Percentiles rank a stretch among this genome's conserved stretches.
phyloP scores from a whole-genome alignment of 2,797 vertebrate species.

The Lagodon rhomboides region DNA sequence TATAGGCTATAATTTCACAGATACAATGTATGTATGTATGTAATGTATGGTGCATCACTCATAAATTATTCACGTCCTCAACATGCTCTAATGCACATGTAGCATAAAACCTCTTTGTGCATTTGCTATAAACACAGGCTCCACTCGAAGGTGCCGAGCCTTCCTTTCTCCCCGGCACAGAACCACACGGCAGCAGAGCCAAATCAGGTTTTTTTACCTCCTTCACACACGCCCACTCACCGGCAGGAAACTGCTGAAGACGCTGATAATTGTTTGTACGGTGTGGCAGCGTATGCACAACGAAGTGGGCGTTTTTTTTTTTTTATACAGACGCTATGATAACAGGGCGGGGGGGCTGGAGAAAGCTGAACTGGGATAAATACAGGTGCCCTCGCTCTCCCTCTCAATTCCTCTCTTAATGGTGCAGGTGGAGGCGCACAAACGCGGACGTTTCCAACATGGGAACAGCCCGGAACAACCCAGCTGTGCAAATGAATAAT shows the following conservation, averaged over 20 bases:
- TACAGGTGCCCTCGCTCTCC: slow-evolving; percentile 41
- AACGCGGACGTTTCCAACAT: slow-evolving; percentile 8
- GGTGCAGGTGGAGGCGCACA: slow-evolving; percentile 27
- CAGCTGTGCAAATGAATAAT: slow-evolving; percentile 48
- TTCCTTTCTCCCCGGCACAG: background rate
- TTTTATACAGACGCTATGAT: slow-evolving; percentile 47
- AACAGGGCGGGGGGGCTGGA: slow-evolving; percentile 29
- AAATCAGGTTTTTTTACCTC: slow-evolving; percentile 24
- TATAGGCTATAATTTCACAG: too few relatives aligned
- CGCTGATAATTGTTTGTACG: slow-evolving; percentile 35
- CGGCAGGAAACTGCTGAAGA: slow-evolving; percentile 44
- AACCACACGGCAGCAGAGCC: slow-evolving; percentile 17
- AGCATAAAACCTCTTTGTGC: background rate
- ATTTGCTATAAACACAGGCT: slow-evolving; percentile 8
- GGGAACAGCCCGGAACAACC: slow-evolving; percentile 22
- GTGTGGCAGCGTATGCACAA: slow-evolving; percentile 21
- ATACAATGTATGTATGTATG: too few relatives aligned
- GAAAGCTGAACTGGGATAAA: slow-evolving; percentile 51
- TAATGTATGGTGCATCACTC: too few relatives aligned
- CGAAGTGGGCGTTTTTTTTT: slow-evolving; percentile 36
- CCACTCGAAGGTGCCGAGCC: background rate
- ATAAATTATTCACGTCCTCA: background rate
- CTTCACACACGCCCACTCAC: slow-evolving; percentile 31
- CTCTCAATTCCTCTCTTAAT: slow-evolving; percentile 3
- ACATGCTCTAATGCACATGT: slow-evolving; percentile 1